phyloP scores from a whole-genome alignment of 1,140 invertebrate species.

The Euwallacea similis region DNA sequence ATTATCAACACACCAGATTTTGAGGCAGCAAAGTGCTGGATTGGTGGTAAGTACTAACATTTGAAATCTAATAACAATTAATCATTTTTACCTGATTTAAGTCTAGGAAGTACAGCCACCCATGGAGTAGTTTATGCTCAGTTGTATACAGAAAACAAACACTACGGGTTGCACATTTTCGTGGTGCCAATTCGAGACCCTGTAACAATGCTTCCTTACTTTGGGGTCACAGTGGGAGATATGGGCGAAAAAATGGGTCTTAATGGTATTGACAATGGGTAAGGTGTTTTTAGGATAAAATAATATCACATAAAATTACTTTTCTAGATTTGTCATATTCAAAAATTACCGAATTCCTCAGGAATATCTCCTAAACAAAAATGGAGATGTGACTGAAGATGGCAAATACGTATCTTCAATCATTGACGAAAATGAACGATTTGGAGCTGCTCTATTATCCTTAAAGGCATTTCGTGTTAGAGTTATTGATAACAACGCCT shows the following conservation, averaged over 20 bases:
- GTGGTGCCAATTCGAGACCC: slow-evolving; percentile 79
- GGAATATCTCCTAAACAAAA: slow-evolving; percentile 81
- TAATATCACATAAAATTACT: neutral
- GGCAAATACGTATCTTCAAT: slow-evolving; percentile 80
- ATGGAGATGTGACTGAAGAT: slow-evolving; percentile 80
- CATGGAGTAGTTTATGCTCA: slow-evolving; percentile 88
- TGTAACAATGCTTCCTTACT: slow-evolving; percentile 68
- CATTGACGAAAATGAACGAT: slow-evolving; percentile 74
- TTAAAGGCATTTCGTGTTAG: slow-evolving; percentile 80
- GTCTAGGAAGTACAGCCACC: slow-evolving; percentile 83
- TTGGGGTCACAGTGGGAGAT: slow-evolving; percentile 73
- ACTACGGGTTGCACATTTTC: slow-evolving; percentile 85
- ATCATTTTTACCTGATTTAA: neutral
- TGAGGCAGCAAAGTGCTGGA: slow-evolving; percentile 95
- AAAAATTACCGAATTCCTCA: slow-evolving; percentile 82
- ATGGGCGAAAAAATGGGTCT: slow-evolving; percentile 87
- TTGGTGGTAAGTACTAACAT: slow-evolving; percentile 79
- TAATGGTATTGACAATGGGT: slow-evolving; percentile 89
- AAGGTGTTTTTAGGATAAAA: slow-evolving; percentile 20
- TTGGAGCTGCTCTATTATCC: slow-evolving; percentile 79
- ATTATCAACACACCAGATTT: slow-evolving; percentile 89
- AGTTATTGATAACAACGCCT: slow-evolving; percentile 73
- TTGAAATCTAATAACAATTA: neutral
- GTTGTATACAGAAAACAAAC: slow-evolving; percentile 71
- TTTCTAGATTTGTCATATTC: slow-evolving; percentile 81